phyloP scores from a whole-genome alignment of 1,140 invertebrate genomes.

The Lepidostoma basale region DNA sequence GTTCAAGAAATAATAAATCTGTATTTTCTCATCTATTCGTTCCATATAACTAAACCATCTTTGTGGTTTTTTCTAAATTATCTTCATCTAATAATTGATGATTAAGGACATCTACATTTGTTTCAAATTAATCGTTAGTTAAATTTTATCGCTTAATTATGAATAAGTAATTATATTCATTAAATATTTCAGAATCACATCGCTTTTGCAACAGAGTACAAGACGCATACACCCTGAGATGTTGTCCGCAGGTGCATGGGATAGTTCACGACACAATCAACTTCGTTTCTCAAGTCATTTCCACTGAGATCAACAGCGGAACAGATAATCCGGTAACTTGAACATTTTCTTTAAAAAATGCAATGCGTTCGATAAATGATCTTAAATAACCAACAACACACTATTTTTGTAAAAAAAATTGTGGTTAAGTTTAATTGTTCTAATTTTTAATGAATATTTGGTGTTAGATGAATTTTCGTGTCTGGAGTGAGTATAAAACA shows the following conservation, averaged over 20 bases:
- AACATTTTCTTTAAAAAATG: conserved; percentile 41
- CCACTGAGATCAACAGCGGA: conserved; percentile 74
- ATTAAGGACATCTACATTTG: too few species aligned
- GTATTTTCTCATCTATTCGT: too few species aligned
- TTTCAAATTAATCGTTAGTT: too few species aligned
- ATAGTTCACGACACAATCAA: conserved; percentile 75
- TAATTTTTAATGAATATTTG: neutral
- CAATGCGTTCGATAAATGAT: neutral
- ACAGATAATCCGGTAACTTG: conserved; percentile 73
- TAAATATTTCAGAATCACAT: conserved; percentile 66
- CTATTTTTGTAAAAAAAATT: conserved; percentile 24
- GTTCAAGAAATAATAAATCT: too few species aligned
- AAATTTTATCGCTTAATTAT: too few species aligned
- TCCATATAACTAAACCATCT: too few species aligned
- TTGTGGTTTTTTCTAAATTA: too few species aligned
- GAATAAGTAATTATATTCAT: too few species aligned
- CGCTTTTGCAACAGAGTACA: conserved; percentile 75
- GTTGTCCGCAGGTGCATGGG: conserved; percentile 73
- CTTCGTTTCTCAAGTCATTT: conserved; percentile 69
- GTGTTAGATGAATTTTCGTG: too few species aligned
- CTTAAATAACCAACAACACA: too few species aligned
- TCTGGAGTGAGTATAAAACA: too few species aligned
- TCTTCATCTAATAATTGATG: too few species aligned
- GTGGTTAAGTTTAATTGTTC: neutral
- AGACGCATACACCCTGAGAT: conserved; percentile 76